Evolutionary conservation across 2,113 vertebrate species (phyloP), one percentile per base, ranked within the genome.

Genomic region (Ptilonorhynchus violaceus): DNA sequence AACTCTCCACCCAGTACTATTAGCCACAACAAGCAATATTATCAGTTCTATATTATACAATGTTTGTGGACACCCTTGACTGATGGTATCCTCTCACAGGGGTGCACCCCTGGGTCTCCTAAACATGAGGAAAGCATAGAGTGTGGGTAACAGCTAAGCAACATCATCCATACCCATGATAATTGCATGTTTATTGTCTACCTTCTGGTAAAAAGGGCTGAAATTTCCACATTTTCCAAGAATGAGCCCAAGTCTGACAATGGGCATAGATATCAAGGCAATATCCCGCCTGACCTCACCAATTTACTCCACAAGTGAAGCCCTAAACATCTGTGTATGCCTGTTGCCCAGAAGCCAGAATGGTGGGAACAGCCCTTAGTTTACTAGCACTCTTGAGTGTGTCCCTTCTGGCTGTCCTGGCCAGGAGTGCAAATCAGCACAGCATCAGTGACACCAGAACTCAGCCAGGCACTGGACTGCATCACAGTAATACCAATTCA

Each of bases 401-500:
- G n/a, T 60, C 81, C 46, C 31, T 77, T 83, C 68, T 10, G 9
- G 21, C 72, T 63, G 4, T 42, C 30, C 42, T 63, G 59, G 49
- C 10, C 31, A 83, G 49, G 41, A 56, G 16, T 47, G 30, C 58
- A 49, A 60, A 52, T 53, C 42, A 87, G 62, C 33, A 50, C 1
- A 7, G 39, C 2, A 4, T n/a, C 73, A 75, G 13, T 35, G 69
- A 85, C 24, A 52, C 15, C 25, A 84, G 52, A 66, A 58, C 12
- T 13, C 33, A 42, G 41, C 41, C 69, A 74, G 39, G 35, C 50
- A 30, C n/a, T 70, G 42, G 77, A 37, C 39, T 52, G 49, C 66
- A 69, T 30, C 0, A 0, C 47, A 56, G 33, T 21, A 19, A 72
- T 27, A 67, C 7, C 3, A 3, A 70, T 30, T 35, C 31, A 68